Base-by-base conservation (phyloP, 2,888 invertebrate genomes). In the Tetanocera ferruginea region DNA sequence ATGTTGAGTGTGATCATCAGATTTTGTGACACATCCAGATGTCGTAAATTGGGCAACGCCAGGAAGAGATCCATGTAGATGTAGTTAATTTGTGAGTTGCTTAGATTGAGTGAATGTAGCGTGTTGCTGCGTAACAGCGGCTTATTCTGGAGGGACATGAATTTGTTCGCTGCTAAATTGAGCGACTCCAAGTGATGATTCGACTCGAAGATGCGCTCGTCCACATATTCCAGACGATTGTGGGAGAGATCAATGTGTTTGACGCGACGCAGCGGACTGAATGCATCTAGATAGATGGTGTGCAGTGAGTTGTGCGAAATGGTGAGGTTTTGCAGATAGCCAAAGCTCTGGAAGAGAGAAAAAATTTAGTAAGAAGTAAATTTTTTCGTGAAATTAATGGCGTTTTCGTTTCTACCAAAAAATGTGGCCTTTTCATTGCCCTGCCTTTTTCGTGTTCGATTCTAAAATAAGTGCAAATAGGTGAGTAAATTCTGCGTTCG, bases 91-190 rank as follows among this genome's bases (percentile, higher is more conserved):
- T 92, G 91, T 60, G 93, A 92, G 79, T 91, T 91, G 80, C 92
- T 92, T 51, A 94, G 86, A 84, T 92, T 92, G 1, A 94, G 87
- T 23, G 91, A 89, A 91, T 92, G 90, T 79, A 92, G 89, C 51
- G 91, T 90, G 1, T 86, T 85, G 83, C 93, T 93, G 84, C 91
- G 91, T n/a, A 94, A 80, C 76, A 93, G 88, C 0, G 93, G 92
- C 79, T 91, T 91, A 83, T 91, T 91, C 78, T 90, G 90, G 1
- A 93, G 84, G 0, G 88, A 87, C 84, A 92, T 91, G 80, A 94
- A 92, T 77, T 93, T 92, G 84, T 94, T 94, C 17, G 92, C 92
- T 62, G 92, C 92, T 76, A 94, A 86, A 84, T 93, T 93, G 0
- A 94, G 86, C 67, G 90, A 90, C 28, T 90, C 86, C 8, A 94